Conservation (phyloP, 2,797 vertebrate species). For the Arremon aurantiirostris region DNA sequence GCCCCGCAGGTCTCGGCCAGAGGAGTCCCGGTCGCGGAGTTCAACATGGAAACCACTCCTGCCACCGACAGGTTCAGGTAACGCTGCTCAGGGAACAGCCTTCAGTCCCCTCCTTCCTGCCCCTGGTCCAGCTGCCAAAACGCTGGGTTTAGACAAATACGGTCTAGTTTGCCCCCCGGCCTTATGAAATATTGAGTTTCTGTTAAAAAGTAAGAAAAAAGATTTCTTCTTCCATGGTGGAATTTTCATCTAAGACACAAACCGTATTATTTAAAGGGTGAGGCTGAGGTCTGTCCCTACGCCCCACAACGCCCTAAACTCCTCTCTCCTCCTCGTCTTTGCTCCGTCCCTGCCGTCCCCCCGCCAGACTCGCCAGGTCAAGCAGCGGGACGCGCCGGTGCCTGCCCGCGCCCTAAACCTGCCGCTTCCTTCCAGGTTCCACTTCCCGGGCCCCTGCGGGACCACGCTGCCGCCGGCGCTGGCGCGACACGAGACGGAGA, state of each 20-base stretch:
- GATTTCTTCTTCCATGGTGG: too few species aligned
- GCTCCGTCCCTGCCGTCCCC: background rate
- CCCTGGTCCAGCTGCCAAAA: background rate
- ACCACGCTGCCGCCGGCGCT: conserved; percentile 87
- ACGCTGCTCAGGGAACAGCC: background rate
- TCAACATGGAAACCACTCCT: conserved; percentile 84
- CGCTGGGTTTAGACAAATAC: accelerated
- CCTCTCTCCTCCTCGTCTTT: background rate
- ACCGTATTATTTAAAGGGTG: accelerated
- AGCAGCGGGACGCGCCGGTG: background rate
- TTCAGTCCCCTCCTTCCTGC: too few species aligned
- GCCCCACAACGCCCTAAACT: too few species aligned
- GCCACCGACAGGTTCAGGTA: conserved; percentile 88
- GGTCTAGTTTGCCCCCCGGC: accelerated
- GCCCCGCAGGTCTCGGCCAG: conserved; percentile 90
- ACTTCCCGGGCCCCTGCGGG: conserved; percentile 92
- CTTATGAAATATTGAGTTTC: background rate
- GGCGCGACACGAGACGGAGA: conserved; percentile 82
- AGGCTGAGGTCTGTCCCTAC: background rate
- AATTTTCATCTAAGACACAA: background rate
- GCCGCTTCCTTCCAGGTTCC: conserved; percentile 80
- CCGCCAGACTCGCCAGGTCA: background rate
- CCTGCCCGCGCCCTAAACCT: background rate
- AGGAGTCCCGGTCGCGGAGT: conserved; percentile 91
- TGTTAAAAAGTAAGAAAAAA: background rate